Evolutionary conservation across 2,113 vertebrate species (phyloP).

Genomic region (Dromas ardeola): DNA sequence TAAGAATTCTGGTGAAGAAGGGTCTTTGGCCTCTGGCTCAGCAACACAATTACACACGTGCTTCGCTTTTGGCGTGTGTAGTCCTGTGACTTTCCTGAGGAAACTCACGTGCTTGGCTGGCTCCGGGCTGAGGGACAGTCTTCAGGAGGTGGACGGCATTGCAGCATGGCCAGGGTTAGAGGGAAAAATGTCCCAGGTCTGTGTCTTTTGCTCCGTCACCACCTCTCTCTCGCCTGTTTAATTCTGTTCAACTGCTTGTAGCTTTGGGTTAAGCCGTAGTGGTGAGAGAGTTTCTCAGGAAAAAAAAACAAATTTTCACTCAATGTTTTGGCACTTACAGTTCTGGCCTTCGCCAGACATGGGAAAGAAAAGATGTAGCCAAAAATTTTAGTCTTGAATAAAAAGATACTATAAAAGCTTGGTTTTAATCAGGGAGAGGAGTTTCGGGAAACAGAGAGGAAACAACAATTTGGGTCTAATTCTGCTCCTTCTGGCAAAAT

Average conservation of each 20-base stretch:
- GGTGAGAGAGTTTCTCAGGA: not conserved
- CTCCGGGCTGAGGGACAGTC: not conserved
- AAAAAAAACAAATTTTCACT: not conserved
- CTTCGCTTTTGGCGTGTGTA: not conserved
- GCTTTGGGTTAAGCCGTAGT: not conserved
- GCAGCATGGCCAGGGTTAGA: accelerated
- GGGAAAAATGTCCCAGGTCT: not conserved
- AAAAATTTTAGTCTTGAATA: not conserved
- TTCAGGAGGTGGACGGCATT: not conserved
- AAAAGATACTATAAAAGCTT: not conserved
- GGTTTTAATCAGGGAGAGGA: slow-evolving; percentile 20
- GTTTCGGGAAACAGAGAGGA: slow-evolving; percentile 12
- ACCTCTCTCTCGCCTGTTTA: not conserved
- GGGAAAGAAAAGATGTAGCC: slow-evolving; percentile 31
- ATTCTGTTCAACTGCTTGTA: not conserved
- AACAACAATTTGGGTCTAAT: slow-evolving; percentile 22
- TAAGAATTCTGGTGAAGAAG: not conserved
- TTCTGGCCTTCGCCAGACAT: not conserved
- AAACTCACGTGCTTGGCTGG: not conserved
- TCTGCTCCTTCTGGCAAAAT: slow-evolving; percentile 32
- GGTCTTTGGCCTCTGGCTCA: not conserved
- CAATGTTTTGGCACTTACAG: not conserved
- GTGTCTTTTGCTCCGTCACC: not conserved
- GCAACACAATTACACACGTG: not conserved
- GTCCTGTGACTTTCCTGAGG: slow-evolving; percentile 26